Evolutionary conservation across 2,797 vertebrate species (phyloP), one percentile per base, ranked within the genome.

Genomic region (Urophycis tenuis): DNA sequence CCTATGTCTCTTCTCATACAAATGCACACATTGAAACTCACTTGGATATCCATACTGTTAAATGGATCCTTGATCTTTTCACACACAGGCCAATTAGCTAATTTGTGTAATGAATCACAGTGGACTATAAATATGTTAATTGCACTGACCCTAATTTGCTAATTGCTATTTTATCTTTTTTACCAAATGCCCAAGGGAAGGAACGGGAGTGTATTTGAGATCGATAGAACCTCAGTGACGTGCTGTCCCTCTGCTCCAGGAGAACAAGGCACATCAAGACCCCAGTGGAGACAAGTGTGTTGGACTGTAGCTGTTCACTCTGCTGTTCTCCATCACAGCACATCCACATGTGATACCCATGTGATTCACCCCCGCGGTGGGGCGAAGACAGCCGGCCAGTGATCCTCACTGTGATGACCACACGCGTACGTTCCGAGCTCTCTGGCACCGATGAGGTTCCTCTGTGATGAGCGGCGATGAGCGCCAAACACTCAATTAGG

Each of bases 41-140:
- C 60, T 25, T 67, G 25, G 60, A 25, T 60, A 77, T 74, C 78
- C 81, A 60, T 72, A 34, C 32, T 67, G 32, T 79, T 75, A 83
- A 88, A 87, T 87, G 84, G 77, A 83, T 83, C 81, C 82, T 84
- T 82, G 64, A 88, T 87, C 86, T 88, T 89, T 85, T 85, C 60
- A 83, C 72, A 86, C 78, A 82, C 80, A 78, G 25, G 25, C 60
- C 25, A 67, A 67, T 67, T 67, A 67, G n/a, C 53, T 29, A 25
- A 67, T 25, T 67, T 67, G n/a, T 67, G 25, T 67, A 67, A 67
- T 67, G 9, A 67, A 67, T 67, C 49, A 53, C 31, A 79, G 41
- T 69, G 35, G 39, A 7, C 29, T 11, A 8, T 25, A 25, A 72
- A 71, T 60, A 60, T 60, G 53, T 60, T 60, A 60, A 60, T 60